Conservation (phyloP, 2,797 vertebrate species). For the Falco novaeseelandiae region DNA sequence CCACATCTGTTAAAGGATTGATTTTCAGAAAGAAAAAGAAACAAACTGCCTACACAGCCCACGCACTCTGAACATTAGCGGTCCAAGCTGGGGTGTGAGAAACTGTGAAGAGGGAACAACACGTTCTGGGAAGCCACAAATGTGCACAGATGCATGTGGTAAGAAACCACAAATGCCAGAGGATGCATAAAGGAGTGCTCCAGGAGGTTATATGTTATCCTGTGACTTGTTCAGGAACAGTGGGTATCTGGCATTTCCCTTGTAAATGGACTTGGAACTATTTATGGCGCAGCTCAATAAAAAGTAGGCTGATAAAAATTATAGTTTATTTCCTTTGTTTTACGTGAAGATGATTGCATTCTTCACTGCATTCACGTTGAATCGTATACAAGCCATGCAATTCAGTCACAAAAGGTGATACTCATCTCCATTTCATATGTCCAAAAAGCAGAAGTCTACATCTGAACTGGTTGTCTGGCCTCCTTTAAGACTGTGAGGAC, state of each 20-base stretch:
- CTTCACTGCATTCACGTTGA: neutral
- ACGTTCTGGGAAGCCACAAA: neutral
- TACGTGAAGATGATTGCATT: neutral
- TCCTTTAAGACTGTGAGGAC: slow-evolving; percentile 38
- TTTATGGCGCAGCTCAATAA: neutral
- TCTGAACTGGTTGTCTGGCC: slow-evolving; percentile 12
- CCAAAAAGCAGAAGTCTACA: neutral
- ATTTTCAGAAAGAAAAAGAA: neutral
- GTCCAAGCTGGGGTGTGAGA: neutral
- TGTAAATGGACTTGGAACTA: neutral
- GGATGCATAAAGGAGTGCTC: neutral
- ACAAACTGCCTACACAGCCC: neutral
- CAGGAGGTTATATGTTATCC: neutral
- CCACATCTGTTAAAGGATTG: neutral
- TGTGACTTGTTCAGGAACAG: neutral
- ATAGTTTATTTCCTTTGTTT: neutral
- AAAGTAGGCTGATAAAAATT: neutral
- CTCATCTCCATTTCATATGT: neutral
- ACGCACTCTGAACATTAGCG: neutral
- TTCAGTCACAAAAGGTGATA: slow-evolving; percentile 15
- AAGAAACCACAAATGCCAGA: neutral
- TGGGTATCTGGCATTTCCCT: neutral
- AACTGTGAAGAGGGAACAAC: neutral
- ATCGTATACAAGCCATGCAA: neutral
- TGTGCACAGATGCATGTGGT: neutral